Base-by-base conservation (phyloP, 1,140 invertebrate species). In the Caenorhabditis briggsae region DNA sequence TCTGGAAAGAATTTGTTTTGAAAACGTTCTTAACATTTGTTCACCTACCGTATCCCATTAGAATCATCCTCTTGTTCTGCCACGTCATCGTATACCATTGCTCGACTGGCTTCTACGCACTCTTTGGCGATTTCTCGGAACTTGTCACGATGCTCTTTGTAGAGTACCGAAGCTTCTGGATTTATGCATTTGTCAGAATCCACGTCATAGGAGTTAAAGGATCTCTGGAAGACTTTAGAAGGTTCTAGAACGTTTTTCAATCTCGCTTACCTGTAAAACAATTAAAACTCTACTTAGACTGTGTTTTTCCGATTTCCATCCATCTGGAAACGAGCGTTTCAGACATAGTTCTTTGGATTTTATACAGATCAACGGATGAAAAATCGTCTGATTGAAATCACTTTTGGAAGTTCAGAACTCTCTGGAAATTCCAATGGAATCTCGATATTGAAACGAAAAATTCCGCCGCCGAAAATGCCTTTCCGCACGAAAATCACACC, bases 401-500 rank as follows among this genome's bases (percentile, higher is more conserved):
- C 82, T 58, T 18, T 33, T 14, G 82, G 82, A 9, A 83, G 43
- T 20, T 59, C 25, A 20, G 53, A 41, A 8, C 23, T n/a, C 8
- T n/a, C n/a, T n/a, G 82, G 82, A 55, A 59, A 83, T 7, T 25
- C 9, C 43, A 9, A 18, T 6, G 82, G 82, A 59, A 83, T 83
- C 2, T 59, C 8, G 16, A 83, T 58, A 3, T 16, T 83, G 55
- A 83, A 83, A 14, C 82, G 82, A 25, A 83, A 83, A 16, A 83
- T 83, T 5, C 82, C 82, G 23, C 82, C 82, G 8, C 82, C 82
- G 12, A 83, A 83, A 41, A 83, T 61, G 0, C 82, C 82, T 61
- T 61, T 58, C 14, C 82, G 82, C 2, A 83, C 12, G 82, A 83
- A 83, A 3, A 83, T 83, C 20, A 83, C 58, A 20, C 82, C 82